Percentiles rank a stretch among this genome's conserved stretches.
These are phyloP conservation scores for Stictonetta naevosa DNA, from an alignment of 2,113 vertebrate species.

Conservation along the genomic window DNA sequence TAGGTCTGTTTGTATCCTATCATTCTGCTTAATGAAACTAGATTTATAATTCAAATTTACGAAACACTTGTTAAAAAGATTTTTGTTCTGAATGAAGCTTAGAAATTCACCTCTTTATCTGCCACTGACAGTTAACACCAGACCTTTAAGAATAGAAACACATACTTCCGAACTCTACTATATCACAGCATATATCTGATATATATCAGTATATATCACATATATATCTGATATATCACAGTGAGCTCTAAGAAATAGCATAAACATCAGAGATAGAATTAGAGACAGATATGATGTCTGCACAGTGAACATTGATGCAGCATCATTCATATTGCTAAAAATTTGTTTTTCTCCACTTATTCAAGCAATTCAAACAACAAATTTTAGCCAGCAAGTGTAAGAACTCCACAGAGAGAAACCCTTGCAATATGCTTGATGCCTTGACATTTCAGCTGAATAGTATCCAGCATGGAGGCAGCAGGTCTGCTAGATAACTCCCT, in stretches of 20 bases:
- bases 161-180: neutral
- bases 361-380: neutral
- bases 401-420: neutral
- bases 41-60: neutral
- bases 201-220: no score
- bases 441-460: neutral
- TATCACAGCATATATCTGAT: no score
- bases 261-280: neutral
- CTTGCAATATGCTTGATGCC: neutral
- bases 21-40: neutral
- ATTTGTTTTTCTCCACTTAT: neutral
- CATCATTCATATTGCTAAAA: neutral
- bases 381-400: neutral
- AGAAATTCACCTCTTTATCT: neutral
- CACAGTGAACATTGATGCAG: neutral
- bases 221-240: neutral
- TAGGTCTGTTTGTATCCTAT: neutral
- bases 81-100: neutral
- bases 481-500: neutral
- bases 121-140: neutral
- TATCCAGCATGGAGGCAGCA: neutral
- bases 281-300: neutral
- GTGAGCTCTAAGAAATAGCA: neutral
- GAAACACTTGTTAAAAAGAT: neutral
- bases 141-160: neutral